Base-by-base conservation (phyloP, 1,140 invertebrate genomes). In the Zaprionus nigranus region DNA sequence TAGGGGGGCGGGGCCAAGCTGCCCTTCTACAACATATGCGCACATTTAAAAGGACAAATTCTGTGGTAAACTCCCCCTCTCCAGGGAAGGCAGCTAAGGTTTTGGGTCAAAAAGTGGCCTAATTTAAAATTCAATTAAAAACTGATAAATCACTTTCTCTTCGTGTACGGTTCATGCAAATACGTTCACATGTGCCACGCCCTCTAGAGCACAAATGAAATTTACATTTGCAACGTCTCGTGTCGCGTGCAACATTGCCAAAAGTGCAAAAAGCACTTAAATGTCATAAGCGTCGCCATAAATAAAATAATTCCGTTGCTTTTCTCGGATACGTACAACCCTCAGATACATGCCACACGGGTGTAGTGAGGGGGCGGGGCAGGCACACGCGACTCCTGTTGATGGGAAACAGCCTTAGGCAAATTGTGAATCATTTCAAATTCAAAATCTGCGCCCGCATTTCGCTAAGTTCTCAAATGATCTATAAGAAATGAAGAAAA, bases 41-140 rank as follows among this genome's bases (percentile, higher is more conserved):
- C 67, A 79, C 85, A 88, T 88, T 88, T 88, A 76, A 54, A 63
- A 67, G 30, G 12, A 54, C 66, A 69, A 20, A 15, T 36, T 11
- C 26, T 24, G 1, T 30, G 46, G 62, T 66, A 54, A 54, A 60
- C 15, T 9, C 30, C 15, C 54, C 43, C 38, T 3, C 40, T 43
- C n/a, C 3, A 13, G 53, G 60, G 30, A 15, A 5, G 22, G 49
- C 56, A 56, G 6, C 22, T 17, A 1, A 58, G 24, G 51, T 63
- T 78, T 83, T 40, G 24, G 73, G 36, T 56, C 62, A 73, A 69
- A 73, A 71, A 71, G 61, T 71, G 38, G 66, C 53, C 68, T 73
- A 88, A 79, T 88, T 87, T 90, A 90, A 84, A 88, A 90, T 88
- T 84, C 84, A 88, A 88, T 88, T 88, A 88, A 90, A 90, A 88